Base-by-base conservation (phyloP, 1,140 invertebrate species). In the Ganaspis sp. region DNA sequence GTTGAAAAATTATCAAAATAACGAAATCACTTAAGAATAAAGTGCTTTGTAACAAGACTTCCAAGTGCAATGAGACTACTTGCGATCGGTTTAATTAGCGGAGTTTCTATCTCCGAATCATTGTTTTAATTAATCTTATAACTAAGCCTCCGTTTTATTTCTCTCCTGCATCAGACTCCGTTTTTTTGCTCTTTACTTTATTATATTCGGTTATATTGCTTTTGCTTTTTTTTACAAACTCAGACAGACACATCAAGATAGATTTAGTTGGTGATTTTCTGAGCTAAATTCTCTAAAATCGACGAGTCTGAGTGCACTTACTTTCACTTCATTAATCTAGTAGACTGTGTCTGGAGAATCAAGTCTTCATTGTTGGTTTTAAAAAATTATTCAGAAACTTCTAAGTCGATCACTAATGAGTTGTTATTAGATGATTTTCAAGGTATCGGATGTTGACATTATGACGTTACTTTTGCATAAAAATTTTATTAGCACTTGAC, bases 401-500 rank as follows among this genome's bases (percentile, higher is more conserved):
- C 1, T 17, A 1, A 49, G 15, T 8, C 15, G 17, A 17, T 17
- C 4, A n/a, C 4, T 6, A 15, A 4, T 64, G 15, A 29, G 15
- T 64, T 64, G 29, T 45, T 15, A n/a, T 45, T 5, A 49, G 17
- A 6, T n/a, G 8, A 49, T 6, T 64, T 8, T 64, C 58, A 21
- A 64, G 23, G 5, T 64, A 21, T 64, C 29, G 4, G 58, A 1
- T 11, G 21, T 26, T 23, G 12, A 23, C 21, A 15, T 15, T 4
- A 12, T 0, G 2, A 26, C 15, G 54, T 29, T 64, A 64, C 12
- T 26, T 29, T 29, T 21, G 12, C 12, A 34, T 12, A 12, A 5
- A 21, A 64, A 29, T 64, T 29, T 4, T 64, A 26, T 26, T 29
- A 64, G 29, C 58, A 64, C 58, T 34, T n/a, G n/a, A 64, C 58